Evolutionary conservation across 2,888 invertebrate species (phyloP), one percentile per base, ranked within the genome.

Genomic region (Dasysyrphus albostriatus): DNA sequence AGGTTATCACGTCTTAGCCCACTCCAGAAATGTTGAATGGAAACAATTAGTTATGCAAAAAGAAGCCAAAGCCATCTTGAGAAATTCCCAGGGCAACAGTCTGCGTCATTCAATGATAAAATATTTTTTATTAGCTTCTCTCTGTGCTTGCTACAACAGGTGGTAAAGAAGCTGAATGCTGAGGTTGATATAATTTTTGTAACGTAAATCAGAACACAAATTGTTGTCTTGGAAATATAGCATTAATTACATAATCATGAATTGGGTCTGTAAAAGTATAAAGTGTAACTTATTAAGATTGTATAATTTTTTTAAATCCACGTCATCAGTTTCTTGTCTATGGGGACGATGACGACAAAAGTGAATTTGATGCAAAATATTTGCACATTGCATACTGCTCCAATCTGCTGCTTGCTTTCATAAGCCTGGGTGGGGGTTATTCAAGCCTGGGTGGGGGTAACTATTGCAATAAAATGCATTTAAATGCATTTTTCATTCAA

Each of bases 21-120:
- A n/a, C n/a, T 47, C 47, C 34, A 7, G 2, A 3, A 19, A n/a
- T 29, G 47, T 47, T 54, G 14, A 56, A 69, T 75, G 47, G 12
- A 54, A 74, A 42, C 75, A 75, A 83, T 83, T 83, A 70, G 61
- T 70, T 70, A 70, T 69, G 39, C 61, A 61, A 42, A 39, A 8
- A 24, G 47, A 79, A 74, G 63, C 56, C 49, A 58, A 56, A 59
- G 69, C 19, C 56, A 75, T 74, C 54, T 74, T 42, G 56, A 63
- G 61, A 8, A n/a, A 61, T 14, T 42, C 39, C 39, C 37, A 42
- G 24, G 42, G 24, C 37, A 24, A 39, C 39, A 12, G 14, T 19
- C 39, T 61, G 58, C 34, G 58, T 58, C 58, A 58, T 34, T 37
- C 16, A 58, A 5, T 58, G 16, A 16, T 34, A 58, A 58, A 58